Evolutionary conservation across 2,888 invertebrate species (phyloP).

Genomic region (Cantharis rufa): DNA sequence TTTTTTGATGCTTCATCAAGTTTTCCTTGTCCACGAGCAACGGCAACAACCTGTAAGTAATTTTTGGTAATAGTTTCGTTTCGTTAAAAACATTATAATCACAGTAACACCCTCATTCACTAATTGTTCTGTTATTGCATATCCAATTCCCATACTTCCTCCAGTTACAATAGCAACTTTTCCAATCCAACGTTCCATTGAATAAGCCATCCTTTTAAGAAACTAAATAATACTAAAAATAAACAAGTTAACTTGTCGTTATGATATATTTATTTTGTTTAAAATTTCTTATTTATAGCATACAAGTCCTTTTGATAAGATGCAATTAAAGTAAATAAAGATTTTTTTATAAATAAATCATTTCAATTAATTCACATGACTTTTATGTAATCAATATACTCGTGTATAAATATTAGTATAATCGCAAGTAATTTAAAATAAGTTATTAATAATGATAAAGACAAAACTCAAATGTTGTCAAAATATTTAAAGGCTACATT

Average conservation of each 20-base stretch:
- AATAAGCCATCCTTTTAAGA: neutral
- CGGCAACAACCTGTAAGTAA: neutral
- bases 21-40: neutral
- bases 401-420: neutral
- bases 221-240: neutral
- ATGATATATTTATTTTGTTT: neutral
- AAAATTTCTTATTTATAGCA: neutral
- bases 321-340: neutral
- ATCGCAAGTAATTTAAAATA: neutral
- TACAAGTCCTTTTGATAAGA: neutral
- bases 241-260: neutral
- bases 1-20: neutral
- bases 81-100: neutral
- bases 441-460: too few relatives aligned
- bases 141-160: conserved; percentile 8
- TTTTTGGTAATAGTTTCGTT: neutral
- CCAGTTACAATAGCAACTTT: conserved; percentile 13
- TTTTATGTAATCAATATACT: neutral
- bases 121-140: conserved; percentile 1
- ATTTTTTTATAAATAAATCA: neutral
- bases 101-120: conserved; percentile 12
- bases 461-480: too few relatives aligned
- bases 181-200: conserved; percentile 12
- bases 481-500: too few relatives aligned
- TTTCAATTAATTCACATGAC: neutral